Percentiles rank a stretch among this genome's conserved stretches.
These are phyloP conservation scores for Helicolenus hilgendorfi DNA, from an alignment of 2,797 vertebrate genomes.

Conservation along the genomic window DNA sequence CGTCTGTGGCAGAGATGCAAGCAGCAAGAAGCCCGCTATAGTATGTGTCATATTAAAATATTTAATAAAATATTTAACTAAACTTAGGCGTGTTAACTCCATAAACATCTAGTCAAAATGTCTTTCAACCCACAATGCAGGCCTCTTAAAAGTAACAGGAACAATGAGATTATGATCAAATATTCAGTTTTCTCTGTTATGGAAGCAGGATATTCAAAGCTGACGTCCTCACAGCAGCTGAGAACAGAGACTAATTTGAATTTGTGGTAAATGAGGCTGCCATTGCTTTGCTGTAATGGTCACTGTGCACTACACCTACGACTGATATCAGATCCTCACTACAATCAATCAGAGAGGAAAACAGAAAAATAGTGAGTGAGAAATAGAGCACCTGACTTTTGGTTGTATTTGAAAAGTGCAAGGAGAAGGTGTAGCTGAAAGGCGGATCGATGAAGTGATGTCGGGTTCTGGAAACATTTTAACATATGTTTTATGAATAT, in stretches of 20 bases:
- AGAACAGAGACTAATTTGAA: background rate
- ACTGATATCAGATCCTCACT: background rate
- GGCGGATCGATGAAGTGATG: background rate
- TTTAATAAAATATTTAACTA: background rate
- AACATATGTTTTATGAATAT: background rate
- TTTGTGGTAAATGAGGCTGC: background rate
- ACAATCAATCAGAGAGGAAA: background rate
- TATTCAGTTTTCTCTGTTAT: background rate
- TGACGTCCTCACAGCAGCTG: background rate
- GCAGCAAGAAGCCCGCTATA: background rate
- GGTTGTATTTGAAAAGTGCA: background rate
- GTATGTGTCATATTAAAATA: background rate
- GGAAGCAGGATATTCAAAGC: background rate
- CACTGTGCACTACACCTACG: background rate
- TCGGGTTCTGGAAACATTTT: background rate
- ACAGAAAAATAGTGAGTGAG: background rate
- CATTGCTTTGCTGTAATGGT: no score
- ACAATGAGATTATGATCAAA: background rate
- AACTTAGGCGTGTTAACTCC: background rate
- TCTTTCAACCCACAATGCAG: background rate
- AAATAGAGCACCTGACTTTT: background rate
- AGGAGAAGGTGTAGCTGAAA: background rate
- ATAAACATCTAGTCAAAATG: background rate
- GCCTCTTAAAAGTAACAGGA: background rate
- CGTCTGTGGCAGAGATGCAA: background rate